Evolutionary conservation across 2,113 vertebrate species (phyloP), one percentile per base, ranked within the genome.

Genomic region (Larimichthys polyactis): DNA sequence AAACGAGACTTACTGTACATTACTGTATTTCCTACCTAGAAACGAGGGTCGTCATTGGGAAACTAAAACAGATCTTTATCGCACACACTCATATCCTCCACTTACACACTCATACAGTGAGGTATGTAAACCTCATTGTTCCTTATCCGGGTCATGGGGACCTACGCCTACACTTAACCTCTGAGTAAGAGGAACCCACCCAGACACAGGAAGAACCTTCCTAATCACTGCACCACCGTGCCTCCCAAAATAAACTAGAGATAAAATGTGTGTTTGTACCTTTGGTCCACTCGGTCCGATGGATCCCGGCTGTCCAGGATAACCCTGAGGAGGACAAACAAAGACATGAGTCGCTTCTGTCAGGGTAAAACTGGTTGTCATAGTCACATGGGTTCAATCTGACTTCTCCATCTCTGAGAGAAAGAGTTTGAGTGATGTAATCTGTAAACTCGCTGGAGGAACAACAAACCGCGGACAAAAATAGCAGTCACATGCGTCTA

Each of bases 291-390:
- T 8, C 0, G 82, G 60, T 63, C 94, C 93, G 0, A 19, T 22
- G 9, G 81, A 55, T 79, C 95, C 93, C 0, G 48, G 40, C 40
- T 90, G 82, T 88, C 94, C 93, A 20, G 43, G 17, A 80, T 94
- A 96, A 22, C 95, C 94, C 96, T 96, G 86, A 78, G 32, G 57
- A 77, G 15, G 9, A 85, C 58, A 8, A 46, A 46, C 44, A 46
- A 11, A 81, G 20, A 82, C 4, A 85, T 32, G 29, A 32, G 29
- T 32, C 4, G 29, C 29, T 32, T 32, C 29, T 36, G 32, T 40
- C 8, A 40, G 24, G 10, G 58, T 60, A 32, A 60, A 60, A 32
- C n/a, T 15, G 9, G 22, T n/a, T 24, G 57, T 0, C 57, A 73
- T 9, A 49, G 14, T 14, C 11, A 22, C 59, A 19, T 9, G 32